Conservation (phyloP, 2,113 vertebrate species). For the Channa maculata region DNA sequence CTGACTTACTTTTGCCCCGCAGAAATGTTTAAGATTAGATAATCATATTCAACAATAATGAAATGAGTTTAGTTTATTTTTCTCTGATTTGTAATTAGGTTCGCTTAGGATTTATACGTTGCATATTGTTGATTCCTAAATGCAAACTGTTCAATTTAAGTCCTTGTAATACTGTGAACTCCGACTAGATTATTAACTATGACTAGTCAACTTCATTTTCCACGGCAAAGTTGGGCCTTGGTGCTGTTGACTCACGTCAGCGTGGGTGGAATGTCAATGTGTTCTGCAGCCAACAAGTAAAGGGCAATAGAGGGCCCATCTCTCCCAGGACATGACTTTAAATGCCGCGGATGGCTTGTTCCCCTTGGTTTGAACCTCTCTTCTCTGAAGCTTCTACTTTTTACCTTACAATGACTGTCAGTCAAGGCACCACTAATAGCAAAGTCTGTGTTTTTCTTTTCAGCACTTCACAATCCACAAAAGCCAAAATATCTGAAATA, state of each 20-base stretch:
- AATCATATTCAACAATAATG: too few relatives aligned
- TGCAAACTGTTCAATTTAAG: neutral
- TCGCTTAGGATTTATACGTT: too few relatives aligned
- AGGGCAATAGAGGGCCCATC: conserved; percentile 57
- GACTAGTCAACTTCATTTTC: conserved; percentile 31
- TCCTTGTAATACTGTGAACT: conserved; percentile 14
- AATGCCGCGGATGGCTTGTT: conserved; percentile 53
- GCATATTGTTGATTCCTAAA: neutral
- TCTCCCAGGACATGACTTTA: conserved; percentile 53
- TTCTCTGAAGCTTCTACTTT: conserved; percentile 32
- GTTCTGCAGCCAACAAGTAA: conserved; percentile 53
- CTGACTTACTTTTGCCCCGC: too few relatives aligned
- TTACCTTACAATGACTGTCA: conserved; percentile 34
- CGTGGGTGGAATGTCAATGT: conserved; percentile 55
- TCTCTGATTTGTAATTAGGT: too few relatives aligned
- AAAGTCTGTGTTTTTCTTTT: conserved; percentile 1
- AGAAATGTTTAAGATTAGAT: too few relatives aligned
- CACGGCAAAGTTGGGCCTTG: conserved; percentile 4
- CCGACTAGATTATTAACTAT: neutral
- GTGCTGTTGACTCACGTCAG: conserved; percentile 48
- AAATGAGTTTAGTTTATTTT: too few relatives aligned
- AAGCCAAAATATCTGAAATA: neutral
- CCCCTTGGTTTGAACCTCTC: conserved; percentile 36
- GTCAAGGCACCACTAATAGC: conserved; percentile 15
- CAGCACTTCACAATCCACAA: conserved; percentile 15